Evolutionary conservation across 2,113 vertebrate genomes (phyloP).

Genomic region (Tetrao urogallus): DNA sequence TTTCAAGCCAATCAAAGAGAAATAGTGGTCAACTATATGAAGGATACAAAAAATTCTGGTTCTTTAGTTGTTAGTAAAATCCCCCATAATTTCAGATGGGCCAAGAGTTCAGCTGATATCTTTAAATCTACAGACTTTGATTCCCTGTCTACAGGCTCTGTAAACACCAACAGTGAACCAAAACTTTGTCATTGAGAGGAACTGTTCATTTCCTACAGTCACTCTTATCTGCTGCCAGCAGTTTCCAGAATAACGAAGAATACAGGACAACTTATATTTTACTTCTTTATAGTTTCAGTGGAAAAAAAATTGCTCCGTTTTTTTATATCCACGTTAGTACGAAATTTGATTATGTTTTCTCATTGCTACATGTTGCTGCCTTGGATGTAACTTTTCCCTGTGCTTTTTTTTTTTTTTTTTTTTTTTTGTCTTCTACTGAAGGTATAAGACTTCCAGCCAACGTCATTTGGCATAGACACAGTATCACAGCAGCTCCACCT

Average conservation of each 20-base stretch:
- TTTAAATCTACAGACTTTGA: background rate
- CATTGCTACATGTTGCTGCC: background rate
- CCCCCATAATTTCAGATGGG: fast-evolving
- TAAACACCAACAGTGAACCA: background rate
- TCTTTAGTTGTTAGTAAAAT: background rate
- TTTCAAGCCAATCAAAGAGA: background rate
- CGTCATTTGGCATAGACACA: fast-evolving
- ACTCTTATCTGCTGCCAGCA: background rate
- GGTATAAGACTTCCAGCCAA: fast-evolving
- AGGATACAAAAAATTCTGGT: background rate
- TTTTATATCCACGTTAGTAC: background rate
- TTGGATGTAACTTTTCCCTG: background rate
- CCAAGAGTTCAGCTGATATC: background rate
- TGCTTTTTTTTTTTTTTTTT: background rate
- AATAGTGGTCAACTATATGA: background rate
- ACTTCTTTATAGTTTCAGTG: background rate
- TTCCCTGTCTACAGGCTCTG: background rate
- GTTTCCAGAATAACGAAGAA: background rate
- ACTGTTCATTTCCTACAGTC: background rate
- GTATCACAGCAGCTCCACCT: background rate
- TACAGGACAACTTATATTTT: background rate
- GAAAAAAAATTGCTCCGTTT: background rate
- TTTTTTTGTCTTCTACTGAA: background rate
- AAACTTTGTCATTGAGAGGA: background rate
- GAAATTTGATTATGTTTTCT: background rate